Conservation (phyloP, 2,113 vertebrate species). For the Zosterops pallidus region DNA sequence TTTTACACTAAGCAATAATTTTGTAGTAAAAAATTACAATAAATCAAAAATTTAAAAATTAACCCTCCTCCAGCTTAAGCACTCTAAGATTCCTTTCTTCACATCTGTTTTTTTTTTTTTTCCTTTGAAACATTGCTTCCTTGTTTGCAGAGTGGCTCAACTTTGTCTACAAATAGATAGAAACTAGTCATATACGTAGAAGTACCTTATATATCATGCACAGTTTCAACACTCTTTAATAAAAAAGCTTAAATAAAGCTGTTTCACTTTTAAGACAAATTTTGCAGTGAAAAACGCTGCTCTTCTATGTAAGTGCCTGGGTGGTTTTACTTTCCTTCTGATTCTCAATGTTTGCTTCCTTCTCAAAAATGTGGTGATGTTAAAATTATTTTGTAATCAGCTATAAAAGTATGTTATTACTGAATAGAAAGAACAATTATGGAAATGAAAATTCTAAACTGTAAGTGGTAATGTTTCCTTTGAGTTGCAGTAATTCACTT, state of each 20-base stretch:
- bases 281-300: not conserved
- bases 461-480: not conserved
- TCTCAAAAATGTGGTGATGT: not conserved
- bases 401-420: not conserved
- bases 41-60: not conserved
- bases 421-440: not conserved
- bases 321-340: not conserved
- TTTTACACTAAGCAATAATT: not conserved
- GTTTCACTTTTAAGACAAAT: not conserved
- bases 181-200: not conserved
- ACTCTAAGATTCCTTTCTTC: not conserved
- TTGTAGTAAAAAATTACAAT: not conserved
- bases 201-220: not conserved
- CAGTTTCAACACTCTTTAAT: not conserved
- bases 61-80: not conserved
- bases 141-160: not conserved
- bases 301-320: not conserved
- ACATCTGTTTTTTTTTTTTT: not conserved
- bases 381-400: not conserved
- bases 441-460: not conserved
- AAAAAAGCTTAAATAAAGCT: not conserved
- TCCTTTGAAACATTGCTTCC: rapidly evolving
- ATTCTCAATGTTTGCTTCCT: not conserved
- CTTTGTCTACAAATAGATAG: not conserved
- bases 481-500: not conserved